phyloP scores from a whole-genome alignment of 1,140 invertebrate species.

The Drosophila cardini region DNA sequence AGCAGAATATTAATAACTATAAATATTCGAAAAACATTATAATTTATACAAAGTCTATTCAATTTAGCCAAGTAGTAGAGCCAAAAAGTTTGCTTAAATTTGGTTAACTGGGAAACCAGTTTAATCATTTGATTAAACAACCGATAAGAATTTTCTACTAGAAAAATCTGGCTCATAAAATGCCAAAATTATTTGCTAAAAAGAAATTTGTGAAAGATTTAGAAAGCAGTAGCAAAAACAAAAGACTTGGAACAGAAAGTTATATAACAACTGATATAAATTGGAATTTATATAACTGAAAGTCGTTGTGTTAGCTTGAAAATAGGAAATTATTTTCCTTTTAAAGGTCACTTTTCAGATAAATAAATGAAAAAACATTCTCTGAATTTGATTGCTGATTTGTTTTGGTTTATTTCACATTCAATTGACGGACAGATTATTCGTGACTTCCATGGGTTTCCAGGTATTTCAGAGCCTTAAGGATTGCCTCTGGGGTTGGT shows the following conservation, averaged over 20 bases:
- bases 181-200: constrained; percentile 38
- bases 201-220: background rate
- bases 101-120: constrained; percentile 63
- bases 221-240: constrained; percentile 41
- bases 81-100: constrained; percentile 61
- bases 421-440: too few relatives aligned
- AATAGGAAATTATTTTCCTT: too few relatives aligned
- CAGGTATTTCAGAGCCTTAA: constrained; percentile 85
- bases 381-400: too few relatives aligned
- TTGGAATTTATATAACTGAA: background rate
- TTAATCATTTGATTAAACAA: constrained; percentile 64
- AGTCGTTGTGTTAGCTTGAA: too few relatives aligned
- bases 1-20: too few relatives aligned
- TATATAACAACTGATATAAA: constrained; percentile 12
- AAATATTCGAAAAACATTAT: too few relatives aligned
- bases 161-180: constrained; percentile 64
- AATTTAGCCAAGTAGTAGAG: too few relatives aligned
- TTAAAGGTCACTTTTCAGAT: too few relatives aligned
- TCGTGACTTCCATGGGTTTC: constrained; percentile 57
- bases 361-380: too few relatives aligned
- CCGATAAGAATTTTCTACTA: constrained; percentile 32
- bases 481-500: constrained; percentile 76
- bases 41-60: too few relatives aligned
- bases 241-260: constrained; percentile 44
- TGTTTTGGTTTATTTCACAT: too few relatives aligned